phyloP scores from a whole-genome alignment of 2,113 vertebrate genomes.

The Proterorhinus semilunaris region DNA sequence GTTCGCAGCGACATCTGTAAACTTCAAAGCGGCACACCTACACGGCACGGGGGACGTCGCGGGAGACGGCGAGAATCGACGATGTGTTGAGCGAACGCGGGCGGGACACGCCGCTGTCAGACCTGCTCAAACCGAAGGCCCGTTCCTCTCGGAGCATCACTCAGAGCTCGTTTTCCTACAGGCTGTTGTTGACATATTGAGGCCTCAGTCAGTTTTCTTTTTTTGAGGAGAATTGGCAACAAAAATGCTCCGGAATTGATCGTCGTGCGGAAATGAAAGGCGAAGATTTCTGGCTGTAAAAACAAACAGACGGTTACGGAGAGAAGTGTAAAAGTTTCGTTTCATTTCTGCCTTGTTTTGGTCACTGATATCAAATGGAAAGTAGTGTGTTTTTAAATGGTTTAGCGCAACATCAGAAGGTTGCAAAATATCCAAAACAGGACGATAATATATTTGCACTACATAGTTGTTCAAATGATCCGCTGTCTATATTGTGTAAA shows the following conservation, averaged over 20 bases:
- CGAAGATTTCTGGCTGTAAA: background rate
- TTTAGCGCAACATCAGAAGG: too few species aligned
- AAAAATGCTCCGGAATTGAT: conserved; percentile 10
- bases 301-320: background rate
- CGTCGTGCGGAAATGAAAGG: background rate
- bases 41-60: background rate
- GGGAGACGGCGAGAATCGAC: background rate
- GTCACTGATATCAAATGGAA: too few species aligned
- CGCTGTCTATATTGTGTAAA: too few species aligned
- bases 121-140: conserved; percentile 12
- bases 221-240: background rate
- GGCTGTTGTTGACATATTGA: conserved; percentile 4
- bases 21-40: background rate
- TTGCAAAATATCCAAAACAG: background rate
- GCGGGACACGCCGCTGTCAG: conserved; percentile 7
- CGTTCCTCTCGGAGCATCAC: background rate
- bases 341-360: too few species aligned
- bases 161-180: background rate
- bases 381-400: too few species aligned
- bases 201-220: conserved; percentile 1
- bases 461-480: too few species aligned
- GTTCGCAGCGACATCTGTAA: background rate
- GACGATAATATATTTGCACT: too few species aligned
- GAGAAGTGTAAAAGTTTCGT: too few species aligned
- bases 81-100: conserved; percentile 21